Conservation (phyloP, 2,113 vertebrate genomes). For the Lophotis ruficrista region DNA sequence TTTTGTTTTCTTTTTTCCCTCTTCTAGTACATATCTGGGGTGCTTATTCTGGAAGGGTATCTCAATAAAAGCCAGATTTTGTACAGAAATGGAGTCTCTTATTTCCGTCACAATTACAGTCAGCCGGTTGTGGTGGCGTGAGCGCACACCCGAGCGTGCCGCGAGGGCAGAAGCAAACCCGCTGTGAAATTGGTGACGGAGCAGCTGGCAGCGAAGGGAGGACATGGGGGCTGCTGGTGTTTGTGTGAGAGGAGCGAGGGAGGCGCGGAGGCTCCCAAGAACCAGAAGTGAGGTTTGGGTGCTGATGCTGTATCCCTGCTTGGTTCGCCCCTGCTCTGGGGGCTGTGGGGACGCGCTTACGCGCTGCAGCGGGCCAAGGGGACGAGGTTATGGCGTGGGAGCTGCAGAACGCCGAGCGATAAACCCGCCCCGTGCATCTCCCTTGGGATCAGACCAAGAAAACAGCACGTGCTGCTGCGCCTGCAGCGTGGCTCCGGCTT, state of each 20-base stretch:
- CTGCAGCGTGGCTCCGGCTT: not conserved
- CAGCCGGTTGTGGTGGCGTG: not conserved
- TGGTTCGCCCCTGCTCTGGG: too few species aligned
- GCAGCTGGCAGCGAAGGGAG: not conserved
- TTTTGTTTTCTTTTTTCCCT: not conserved
- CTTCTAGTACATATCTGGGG: not conserved
- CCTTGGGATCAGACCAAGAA: not conserved
- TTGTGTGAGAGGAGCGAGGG: accelerated
- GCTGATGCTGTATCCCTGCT: too few species aligned
- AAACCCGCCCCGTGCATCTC: not conserved
- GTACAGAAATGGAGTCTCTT: not conserved
- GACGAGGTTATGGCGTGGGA: accelerated
- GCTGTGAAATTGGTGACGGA: not conserved
- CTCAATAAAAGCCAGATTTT: conserved; percentile 38
- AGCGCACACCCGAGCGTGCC: accelerated
- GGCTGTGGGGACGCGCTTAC: too few species aligned
- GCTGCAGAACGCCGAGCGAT: not conserved
- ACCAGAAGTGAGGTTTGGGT: accelerated
- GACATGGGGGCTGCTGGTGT: not conserved
- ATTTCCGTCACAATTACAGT: not conserved
- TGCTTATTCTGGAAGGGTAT: not conserved
- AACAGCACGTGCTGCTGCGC: not conserved
- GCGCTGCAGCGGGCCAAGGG: accelerated
- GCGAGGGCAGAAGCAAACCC: not conserved
- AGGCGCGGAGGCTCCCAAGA: accelerated